phyloP scores from a whole-genome alignment of 2,797 vertebrate genomes.

The Poecilia velifera region DNA sequence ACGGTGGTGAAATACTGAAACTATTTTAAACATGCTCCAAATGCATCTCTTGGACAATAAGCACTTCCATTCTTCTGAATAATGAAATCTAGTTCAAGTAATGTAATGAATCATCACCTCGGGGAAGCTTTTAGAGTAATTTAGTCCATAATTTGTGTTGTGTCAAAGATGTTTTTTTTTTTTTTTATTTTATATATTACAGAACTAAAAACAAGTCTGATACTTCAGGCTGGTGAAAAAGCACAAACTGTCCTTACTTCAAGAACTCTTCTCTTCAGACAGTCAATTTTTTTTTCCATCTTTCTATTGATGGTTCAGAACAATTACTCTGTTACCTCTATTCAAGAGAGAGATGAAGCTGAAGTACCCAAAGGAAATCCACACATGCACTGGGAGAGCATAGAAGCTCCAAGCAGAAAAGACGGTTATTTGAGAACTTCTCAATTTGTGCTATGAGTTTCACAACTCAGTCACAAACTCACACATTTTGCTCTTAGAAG shows the following conservation, averaged over 20 bases:
- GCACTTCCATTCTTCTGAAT: background rate
- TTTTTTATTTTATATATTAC: background rate
- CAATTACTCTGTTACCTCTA: background rate
- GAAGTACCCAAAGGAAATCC: background rate
- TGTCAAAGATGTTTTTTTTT: background rate
- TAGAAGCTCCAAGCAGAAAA: background rate
- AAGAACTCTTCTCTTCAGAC: background rate
- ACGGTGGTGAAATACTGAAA: background rate
- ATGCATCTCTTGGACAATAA: constrained; percentile 6
- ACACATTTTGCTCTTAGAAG: background rate
- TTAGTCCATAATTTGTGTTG: background rate
- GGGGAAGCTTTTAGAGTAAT: background rate
- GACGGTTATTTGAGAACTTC: background rate
- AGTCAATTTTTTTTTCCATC: background rate
- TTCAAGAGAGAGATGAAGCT: background rate
- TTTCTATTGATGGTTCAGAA: background rate
- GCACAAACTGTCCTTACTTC: background rate
- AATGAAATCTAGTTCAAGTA: background rate
- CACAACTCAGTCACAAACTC: background rate
- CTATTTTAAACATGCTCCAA: background rate
- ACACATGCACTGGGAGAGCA: background rate
- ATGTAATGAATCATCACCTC: constrained; percentile 8
- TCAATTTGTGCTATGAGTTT: background rate
- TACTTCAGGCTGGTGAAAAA: background rate
- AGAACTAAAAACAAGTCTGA: background rate